Conservation (phyloP, 2,797 vertebrate species). For the Acridotheres tristis region DNA sequence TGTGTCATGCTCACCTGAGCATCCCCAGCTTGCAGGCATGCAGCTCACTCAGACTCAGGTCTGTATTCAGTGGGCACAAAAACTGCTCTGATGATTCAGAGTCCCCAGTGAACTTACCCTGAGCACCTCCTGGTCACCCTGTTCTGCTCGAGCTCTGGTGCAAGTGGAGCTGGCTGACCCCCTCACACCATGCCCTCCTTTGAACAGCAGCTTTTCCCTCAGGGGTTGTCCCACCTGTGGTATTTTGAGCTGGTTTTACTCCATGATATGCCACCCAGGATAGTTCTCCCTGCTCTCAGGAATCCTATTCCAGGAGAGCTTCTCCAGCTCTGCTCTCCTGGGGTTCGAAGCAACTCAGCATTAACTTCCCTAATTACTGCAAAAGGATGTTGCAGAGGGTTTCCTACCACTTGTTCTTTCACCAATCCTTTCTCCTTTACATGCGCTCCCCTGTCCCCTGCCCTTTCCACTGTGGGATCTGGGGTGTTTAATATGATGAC, state of each 20-base stretch:
- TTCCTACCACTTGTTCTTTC: not conserved
- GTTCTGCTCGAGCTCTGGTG: accelerated
- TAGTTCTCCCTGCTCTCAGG: not conserved
- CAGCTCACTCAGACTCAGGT: not conserved
- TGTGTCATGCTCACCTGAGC: not conserved
- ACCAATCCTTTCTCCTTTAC: not conserved
- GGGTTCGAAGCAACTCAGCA: not conserved
- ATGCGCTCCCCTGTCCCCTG: not conserved
- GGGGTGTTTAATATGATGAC: not conserved
- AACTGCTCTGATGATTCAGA: not conserved
- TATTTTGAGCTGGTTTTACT: not conserved
- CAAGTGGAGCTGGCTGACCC: not conserved
- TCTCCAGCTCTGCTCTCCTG: not conserved
- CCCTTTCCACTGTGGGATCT: not conserved
- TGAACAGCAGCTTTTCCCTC: not conserved
- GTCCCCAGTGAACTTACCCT: too few relatives aligned
- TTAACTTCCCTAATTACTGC: not conserved
- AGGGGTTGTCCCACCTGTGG: accelerated
- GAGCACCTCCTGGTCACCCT: accelerated
- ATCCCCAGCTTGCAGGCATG: not conserved
- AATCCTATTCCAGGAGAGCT: not conserved
- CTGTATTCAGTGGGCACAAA: not conserved
- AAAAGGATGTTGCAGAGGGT: not conserved
- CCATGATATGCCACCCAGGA: not conserved
- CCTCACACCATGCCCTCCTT: not conserved